Conservation (phyloP, 92 coral and sea anemone genomes). For the Siderastrea siderea region DNA sequence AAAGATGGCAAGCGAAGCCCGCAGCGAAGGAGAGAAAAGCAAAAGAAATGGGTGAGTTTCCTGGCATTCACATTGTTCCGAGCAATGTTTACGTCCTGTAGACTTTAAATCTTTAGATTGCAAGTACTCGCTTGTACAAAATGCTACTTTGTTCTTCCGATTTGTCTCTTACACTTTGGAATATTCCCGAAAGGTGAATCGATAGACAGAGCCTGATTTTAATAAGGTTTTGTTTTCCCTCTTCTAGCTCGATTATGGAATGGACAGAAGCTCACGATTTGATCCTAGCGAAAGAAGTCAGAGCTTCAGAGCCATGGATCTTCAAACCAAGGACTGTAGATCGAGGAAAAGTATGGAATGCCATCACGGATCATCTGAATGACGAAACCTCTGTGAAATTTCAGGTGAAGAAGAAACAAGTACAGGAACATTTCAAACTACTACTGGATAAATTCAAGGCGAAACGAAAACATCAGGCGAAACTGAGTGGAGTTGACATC, state of each 20-base stretch:
- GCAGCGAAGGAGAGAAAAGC: slow-evolving; percentile 20
- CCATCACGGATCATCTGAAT: too few relatives aligned
- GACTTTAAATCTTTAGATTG: too few relatives aligned
- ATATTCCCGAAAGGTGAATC: background rate
- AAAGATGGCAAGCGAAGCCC: slow-evolving; percentile 20
- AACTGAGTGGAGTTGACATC: too few relatives aligned
- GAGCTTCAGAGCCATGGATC: too few relatives aligned
- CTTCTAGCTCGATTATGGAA: slow-evolving; percentile 6
- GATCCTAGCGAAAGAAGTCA: background rate
- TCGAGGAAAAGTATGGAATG: too few relatives aligned
- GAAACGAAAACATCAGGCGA: too few relatives aligned
- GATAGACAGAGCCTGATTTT: background rate
- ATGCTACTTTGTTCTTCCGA: background rate
- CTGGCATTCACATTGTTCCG: background rate
- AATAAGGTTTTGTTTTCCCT: slow-evolving; percentile 1
- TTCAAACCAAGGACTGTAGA: too few relatives aligned
- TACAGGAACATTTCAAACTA: too few relatives aligned
- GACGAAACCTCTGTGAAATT: too few relatives aligned
- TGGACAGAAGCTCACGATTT: background rate
- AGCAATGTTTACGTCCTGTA: background rate
- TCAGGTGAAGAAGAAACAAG: too few relatives aligned
- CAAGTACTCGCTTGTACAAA: too few relatives aligned
- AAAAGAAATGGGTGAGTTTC: slow-evolving; percentile 36
- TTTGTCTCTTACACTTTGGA: background rate
- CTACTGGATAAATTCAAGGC: too few relatives aligned